Conservation (phyloP, 53 echinoderm and acorn worm genomes). For the Temnopleurus reevesii region DNA sequence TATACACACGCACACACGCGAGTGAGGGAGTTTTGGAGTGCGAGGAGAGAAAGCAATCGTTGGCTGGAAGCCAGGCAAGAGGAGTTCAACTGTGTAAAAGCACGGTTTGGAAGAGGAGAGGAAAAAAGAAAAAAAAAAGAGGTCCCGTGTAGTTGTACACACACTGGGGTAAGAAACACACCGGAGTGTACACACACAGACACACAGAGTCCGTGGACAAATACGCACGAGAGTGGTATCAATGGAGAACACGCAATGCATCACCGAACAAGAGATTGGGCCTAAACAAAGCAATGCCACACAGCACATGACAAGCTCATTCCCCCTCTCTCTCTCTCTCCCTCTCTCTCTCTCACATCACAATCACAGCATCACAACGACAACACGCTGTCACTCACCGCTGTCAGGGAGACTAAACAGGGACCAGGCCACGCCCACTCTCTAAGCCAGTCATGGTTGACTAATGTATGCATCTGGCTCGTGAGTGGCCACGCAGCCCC, state of each 20-base stretch:
- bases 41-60: conserved; percentile 37
- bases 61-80: conserved; percentile 39
- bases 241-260: conserved; percentile 48
- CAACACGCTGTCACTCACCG: conserved; percentile 54
- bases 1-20: conserved; percentile 48
- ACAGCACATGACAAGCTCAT: conserved; percentile 1
- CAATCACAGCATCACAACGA: conserved; percentile 56
- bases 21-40: conserved; percentile 19
- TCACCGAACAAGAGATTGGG: conserved; percentile 57
- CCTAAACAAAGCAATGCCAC: conserved; percentile 54
- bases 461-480: conserved; percentile 54
- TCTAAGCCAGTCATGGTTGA: conserved; percentile 49
- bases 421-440: conserved; percentile 29
- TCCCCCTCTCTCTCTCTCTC: conserved; percentile 17
- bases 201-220: background rate
- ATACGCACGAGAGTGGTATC: conserved; percentile 38
- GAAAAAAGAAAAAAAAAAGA: conserved; percentile 13
- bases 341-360: conserved; percentile 13
- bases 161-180: background rate
- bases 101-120: conserved; percentile 51
- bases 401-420: conserved; percentile 23
- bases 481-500: conserved; percentile 39
- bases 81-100: conserved; percentile 55
- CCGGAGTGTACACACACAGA: conserved; percentile 11
- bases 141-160: conserved; percentile 33